A percentile compares a stretch with the other conserved stretches of the same genome.
phyloP scores from a whole-genome alignment of 64 coral and sea anemone species.

The Orbicella faveolata region DNA sequence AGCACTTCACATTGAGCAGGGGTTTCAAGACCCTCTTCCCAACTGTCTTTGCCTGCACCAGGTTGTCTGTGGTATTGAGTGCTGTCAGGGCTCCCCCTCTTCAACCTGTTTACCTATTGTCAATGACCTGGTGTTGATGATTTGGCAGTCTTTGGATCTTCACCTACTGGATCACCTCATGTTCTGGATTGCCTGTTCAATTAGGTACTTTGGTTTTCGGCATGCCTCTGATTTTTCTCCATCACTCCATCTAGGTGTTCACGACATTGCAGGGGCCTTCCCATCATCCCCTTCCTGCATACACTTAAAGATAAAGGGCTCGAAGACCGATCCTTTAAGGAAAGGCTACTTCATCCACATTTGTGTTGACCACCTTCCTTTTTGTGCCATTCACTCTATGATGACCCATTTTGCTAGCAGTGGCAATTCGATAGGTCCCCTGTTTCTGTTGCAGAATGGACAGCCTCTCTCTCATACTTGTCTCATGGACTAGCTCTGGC shows the following conservation, averaged over 20 bases:
- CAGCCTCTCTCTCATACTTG: no score
- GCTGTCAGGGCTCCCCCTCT: neutral
- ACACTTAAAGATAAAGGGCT: no score
- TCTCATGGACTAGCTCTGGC: no score
- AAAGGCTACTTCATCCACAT: no score
- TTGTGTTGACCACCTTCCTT: no score
- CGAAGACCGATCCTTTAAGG: no score
- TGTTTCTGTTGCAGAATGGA: no score
- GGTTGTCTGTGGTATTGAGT: constrained; percentile 30
- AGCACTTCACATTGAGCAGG: neutral
- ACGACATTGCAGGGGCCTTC: neutral
- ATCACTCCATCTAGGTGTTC: neutral
- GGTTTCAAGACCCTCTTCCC: neutral
- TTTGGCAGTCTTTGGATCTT: neutral
- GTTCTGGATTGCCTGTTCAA: constrained; percentile 1
- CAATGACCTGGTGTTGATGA: neutral
- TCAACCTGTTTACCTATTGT: neutral
- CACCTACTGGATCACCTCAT: neutral
- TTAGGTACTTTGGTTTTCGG: constrained; percentile 1
- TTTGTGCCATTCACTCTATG: no score
- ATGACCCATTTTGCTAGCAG: no score
- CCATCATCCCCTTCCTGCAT: neutral
- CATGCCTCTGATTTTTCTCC: neutral
- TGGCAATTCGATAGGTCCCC: no score
- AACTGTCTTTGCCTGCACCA: constrained; percentile 17